Conservation (phyloP, 1,140 invertebrate species). For the Drosophila gunungcola region DNA sequence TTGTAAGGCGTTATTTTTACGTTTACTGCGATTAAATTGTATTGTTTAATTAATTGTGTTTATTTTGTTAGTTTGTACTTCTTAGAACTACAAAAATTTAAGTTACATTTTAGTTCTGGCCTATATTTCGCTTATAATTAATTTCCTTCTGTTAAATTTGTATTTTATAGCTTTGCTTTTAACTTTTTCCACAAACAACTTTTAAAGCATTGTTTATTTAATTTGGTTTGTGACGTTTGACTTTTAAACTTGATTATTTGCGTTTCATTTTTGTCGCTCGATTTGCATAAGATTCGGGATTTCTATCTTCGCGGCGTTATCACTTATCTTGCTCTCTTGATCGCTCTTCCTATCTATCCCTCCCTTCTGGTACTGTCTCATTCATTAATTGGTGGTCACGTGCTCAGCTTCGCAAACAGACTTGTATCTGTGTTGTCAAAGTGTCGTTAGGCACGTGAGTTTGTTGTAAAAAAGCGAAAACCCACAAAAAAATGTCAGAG, state of each 20-base stretch:
- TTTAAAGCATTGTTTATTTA: conserved; percentile 59
- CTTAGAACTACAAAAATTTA: background rate
- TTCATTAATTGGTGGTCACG: conserved; percentile 72
- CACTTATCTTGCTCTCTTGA: conserved; percentile 20
- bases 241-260: conserved; percentile 59
- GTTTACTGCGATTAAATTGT: conserved; percentile 2
- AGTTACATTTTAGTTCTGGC: background rate
- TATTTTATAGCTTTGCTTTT: conserved; percentile 4
- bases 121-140: conserved; percentile 4
- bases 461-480: conserved; percentile 35
- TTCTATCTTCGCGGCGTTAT: conserved; percentile 38
- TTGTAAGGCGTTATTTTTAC: background rate
- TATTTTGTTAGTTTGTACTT: conserved; percentile 19
- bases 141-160: background rate
- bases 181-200: conserved; percentile 41
- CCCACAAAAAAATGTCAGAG: conserved; percentile 21
- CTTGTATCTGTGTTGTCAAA: conserved; percentile 36
- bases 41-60: conserved; percentile 16
- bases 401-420: conserved; percentile 53
- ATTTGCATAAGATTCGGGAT: conserved; percentile 52
- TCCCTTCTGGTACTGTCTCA: conserved; percentile 6
- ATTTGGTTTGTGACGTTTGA: conserved; percentile 43
- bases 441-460: conserved; percentile 53
- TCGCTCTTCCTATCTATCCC: background rate
- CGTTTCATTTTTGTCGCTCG: conserved; percentile 50